Evolutionary conservation across 2,888 invertebrate genomes (phyloP).

Genomic region (Cryptocephalus primarius): DNA sequence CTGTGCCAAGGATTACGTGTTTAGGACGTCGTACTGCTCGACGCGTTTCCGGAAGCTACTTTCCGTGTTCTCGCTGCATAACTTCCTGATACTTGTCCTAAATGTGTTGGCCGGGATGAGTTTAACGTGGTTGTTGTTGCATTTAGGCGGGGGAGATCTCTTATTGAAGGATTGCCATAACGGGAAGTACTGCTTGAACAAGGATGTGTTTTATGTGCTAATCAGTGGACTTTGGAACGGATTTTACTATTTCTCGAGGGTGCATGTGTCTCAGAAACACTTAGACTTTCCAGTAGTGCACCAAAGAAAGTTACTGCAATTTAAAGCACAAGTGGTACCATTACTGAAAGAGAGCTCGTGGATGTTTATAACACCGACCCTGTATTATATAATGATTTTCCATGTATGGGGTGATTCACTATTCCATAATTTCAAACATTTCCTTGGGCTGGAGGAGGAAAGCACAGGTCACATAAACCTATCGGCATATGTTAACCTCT

Average conservation of each 20-base stretch:
- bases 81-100: slow-evolving; percentile 43
- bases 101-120: slow-evolving; percentile 55
- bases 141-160: slow-evolving; percentile 50
- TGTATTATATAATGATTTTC: slow-evolving; percentile 51
- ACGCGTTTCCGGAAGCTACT: slow-evolving; percentile 58
- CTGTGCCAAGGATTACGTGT: slow-evolving; percentile 57
- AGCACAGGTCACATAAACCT: slow-evolving; percentile 39
- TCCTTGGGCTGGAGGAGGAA: slow-evolving; percentile 41
- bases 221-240: slow-evolving; percentile 61
- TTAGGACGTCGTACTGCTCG: slow-evolving; percentile 47
- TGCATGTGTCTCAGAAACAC: slow-evolving; percentile 45
- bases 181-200: slow-evolving; percentile 49
- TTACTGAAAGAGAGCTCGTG: slow-evolving; percentile 50
- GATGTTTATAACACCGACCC: slow-evolving; percentile 38
- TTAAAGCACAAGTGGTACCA: slow-evolving; percentile 47
- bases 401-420: slow-evolving; percentile 48
- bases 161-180: slow-evolving; percentile 40
- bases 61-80: slow-evolving; percentile 50
- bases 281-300: slow-evolving; percentile 61
- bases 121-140: slow-evolving; percentile 58
- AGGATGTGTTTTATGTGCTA: slow-evolving; percentile 56
- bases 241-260: slow-evolving; percentile 46
- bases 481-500: slow-evolving; percentile 46
- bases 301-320: slow-evolving; percentile 55
- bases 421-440: slow-evolving; percentile 40